Conservation (phyloP, 2,113 vertebrate genomes). For the Girardinichthys multiradiatus region DNA sequence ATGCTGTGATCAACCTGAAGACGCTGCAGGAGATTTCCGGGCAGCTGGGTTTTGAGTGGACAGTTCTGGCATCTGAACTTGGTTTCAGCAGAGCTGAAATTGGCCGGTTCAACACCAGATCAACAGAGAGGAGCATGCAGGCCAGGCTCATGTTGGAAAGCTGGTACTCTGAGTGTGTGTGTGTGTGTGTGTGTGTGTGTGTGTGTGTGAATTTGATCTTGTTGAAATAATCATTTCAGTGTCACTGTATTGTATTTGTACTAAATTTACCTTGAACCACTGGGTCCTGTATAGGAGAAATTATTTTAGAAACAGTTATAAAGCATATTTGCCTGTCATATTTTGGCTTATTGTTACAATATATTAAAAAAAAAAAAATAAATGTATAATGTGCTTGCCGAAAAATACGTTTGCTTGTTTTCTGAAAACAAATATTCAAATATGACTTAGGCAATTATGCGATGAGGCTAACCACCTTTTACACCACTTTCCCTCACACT, state of each 20-base stretch:
- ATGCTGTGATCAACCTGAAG: conserved; percentile 84
- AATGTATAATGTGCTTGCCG: no score
- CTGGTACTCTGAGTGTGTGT: conserved; percentile 68
- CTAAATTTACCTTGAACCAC: not conserved
- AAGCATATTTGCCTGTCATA: no score
- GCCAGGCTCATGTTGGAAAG: conserved; percentile 83
- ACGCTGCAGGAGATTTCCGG: conserved; percentile 79
- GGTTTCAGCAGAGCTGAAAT: conserved; percentile 81
- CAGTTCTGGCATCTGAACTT: conserved; percentile 77
- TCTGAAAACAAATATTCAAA: no score
- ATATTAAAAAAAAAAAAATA: no score
- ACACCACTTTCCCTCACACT: not conserved
- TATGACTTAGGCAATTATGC: no score
- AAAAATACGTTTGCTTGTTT: no score
- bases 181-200: conserved; percentile 19
- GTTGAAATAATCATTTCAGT: not conserved
- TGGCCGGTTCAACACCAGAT: conserved; percentile 74
- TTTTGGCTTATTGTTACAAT: no score
- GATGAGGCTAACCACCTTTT: no score
- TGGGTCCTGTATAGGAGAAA: not conserved
- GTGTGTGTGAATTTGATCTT: not conserved
- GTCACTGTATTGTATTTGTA: not conserved
- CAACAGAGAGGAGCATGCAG: conserved; percentile 75
- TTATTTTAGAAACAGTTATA: not conserved
- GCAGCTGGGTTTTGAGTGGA: conserved; percentile 83